Evolutionary conservation across 2,888 invertebrate species (phyloP).

Genomic region (Orchesella flavescens): DNA sequence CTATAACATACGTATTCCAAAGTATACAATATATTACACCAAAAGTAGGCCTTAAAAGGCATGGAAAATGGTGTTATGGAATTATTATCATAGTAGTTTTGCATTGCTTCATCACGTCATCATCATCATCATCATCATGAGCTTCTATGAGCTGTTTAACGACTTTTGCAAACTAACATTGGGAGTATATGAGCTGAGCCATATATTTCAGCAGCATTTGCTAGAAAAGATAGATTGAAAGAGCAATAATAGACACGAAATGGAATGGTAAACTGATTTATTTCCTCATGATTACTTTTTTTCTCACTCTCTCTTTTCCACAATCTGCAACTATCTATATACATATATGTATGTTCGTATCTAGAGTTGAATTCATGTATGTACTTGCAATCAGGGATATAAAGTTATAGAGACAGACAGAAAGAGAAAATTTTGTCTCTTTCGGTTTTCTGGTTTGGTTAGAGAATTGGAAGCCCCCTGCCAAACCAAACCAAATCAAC

Average conservation of each 20-base stretch:
- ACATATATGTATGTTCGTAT: no score
- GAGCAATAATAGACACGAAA: conserved; percentile 61
- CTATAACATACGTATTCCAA: neutral
- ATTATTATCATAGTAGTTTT: neutral
- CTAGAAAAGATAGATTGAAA: conserved; percentile 26
- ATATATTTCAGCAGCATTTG: neutral
- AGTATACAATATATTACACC: neutral
- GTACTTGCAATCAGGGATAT: neutral
- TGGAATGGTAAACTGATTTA: conserved; percentile 70
- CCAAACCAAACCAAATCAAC: conserved; percentile 23
- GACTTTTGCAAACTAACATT: neutral
- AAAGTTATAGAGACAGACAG: conserved; percentile 26
- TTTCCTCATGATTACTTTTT: conserved; percentile 66
- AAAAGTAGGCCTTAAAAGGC: no score
- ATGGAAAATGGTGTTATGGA: neutral
- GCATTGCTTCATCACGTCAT: neutral
- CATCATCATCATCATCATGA: neutral
- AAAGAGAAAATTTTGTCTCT: conserved; percentile 39
- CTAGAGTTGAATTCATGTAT: neutral
- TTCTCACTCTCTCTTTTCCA: conserved; percentile 25
- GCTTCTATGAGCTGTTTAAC: neutral
- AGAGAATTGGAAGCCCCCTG: conserved; percentile 29
- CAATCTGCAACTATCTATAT: conserved; percentile 10
- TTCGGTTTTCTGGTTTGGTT: conserved; percentile 42
- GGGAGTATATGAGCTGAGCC: neutral